Base-by-base conservation (phyloP, 2,113 vertebrate genomes). In the Aleadryas rufinucha region DNA sequence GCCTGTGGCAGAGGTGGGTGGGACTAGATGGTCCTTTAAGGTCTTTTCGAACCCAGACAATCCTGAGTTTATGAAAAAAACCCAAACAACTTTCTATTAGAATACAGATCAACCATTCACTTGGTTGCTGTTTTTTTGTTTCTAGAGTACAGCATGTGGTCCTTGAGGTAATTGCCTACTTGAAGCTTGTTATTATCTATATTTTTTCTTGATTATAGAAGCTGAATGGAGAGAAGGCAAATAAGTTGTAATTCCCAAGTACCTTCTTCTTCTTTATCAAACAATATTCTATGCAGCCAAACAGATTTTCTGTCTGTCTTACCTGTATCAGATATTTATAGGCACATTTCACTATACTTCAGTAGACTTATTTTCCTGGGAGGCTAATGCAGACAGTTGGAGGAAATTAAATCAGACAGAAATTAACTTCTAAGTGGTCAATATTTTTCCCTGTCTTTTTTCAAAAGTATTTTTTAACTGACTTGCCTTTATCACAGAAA, bases 1-100 rank as follows among this genome's bases (percentile, higher is more conserved):
- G 35, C 4, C 16, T 0, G 1, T 3, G 1, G 11, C 18, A 64
- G 44, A 28, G 16, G 7, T 6, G 6, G 6, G 3, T 49, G 41
- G 19, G 26, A 47, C 13, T 56, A 44, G 8, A 26, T 70, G 22
- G 24, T 16, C 16, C 63, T 79, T 71, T 75, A 59, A 78, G 20
- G 27, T 53, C 13, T 35, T 27, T 78, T 89, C n/a, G 27, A 44
- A 82, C 2, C 0, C 27, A 49, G 57, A 10, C 7, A 9, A 10
- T 57, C 70, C 60, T 57, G 17, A 80, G 22, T 76, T 9, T 69
- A 22, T 57, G 20, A 39, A 47, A 63, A 71, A 75, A 37, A 2
- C 0, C 0, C 1, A 3, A 39, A 39, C 7, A 33, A 17, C 2
- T 63, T 87, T 24, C 23, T 56, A 11, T 76, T 76, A 83, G 15